phyloP scores from a whole-genome alignment of 2,888 invertebrate species.

The Bibio marci region DNA sequence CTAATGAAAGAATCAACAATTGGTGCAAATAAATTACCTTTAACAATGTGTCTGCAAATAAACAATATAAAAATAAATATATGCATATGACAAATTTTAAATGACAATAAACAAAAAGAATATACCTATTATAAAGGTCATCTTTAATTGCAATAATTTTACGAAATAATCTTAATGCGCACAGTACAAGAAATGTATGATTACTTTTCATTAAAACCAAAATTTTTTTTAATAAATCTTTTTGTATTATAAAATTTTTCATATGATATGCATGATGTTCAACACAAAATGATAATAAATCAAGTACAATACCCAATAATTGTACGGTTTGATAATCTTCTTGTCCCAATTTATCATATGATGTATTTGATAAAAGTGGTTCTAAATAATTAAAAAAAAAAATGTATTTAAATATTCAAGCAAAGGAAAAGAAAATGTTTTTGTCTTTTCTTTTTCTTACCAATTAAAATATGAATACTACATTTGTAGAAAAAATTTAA shows the following conservation, averaged over 20 bases:
- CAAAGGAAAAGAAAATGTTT: neutral
- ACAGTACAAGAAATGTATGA: constrained; percentile 92
- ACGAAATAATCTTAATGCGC: constrained; percentile 91
- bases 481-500: constrained; percentile 97
- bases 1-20: constrained; percentile 91
- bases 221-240: constrained; percentile 88
- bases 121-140: constrained; percentile 77
- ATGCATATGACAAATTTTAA: neutral
- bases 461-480: constrained; percentile 89
- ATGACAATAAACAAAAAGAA: constrained; percentile 4
- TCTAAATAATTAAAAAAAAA: constrained; percentile 32
- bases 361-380: constrained; percentile 86
- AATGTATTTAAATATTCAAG: constrained; percentile 9
- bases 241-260: constrained; percentile 93
- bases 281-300: constrained; percentile 93
- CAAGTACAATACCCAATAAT: constrained; percentile 82
- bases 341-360: constrained; percentile 71
- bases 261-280: constrained; percentile 99
- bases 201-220: constrained; percentile 91
- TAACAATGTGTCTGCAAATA: constrained; percentile 62
- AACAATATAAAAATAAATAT: neutral
- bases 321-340: constrained; percentile 97
- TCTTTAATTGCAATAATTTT: constrained; percentile 95
- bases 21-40: constrained; percentile 86
- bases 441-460: constrained; percentile 31